These are phyloP conservation scores for Oscheius sp. DNA, from an alignment of 2,888 invertebrate species.

Conservation along the genomic window DNA sequence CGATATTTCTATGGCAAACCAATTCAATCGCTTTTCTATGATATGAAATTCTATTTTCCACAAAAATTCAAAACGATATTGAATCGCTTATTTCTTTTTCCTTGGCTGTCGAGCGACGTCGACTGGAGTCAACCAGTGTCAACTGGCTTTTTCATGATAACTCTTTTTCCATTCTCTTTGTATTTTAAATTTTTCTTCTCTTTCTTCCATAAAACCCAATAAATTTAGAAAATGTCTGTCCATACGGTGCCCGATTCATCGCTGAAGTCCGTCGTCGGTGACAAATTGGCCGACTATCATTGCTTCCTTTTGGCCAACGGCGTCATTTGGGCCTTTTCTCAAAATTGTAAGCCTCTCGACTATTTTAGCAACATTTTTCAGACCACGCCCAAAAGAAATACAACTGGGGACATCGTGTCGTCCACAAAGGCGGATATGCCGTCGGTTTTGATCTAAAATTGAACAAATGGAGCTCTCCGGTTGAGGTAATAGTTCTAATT, in stretches of 20 bases:
- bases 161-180: no score
- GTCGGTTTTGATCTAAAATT: conserved; percentile 1
- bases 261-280: background rate
- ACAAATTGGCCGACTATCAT: conserved; percentile 14
- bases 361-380: background rate
- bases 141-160: no score
- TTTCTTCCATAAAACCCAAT: no score
- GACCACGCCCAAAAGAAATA: conserved; percentile 14
- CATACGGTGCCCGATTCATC: background rate
- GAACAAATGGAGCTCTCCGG: conserved; percentile 7
- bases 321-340: conserved; percentile 25
- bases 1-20: conserved; percentile 68
- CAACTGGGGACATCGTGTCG: conserved; percentile 28
- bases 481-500: background rate
- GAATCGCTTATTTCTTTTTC: background rate
- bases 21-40: conserved; percentile 71
- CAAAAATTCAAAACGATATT: background rate
- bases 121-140: no score
- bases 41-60: conserved; percentile 47
- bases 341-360: background rate
- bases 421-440: conserved; percentile 25
- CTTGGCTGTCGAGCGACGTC: no score
- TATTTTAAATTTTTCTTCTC: no score
- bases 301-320: conserved; percentile 12
- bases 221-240: conserved; percentile 22